phyloP scores from a whole-genome alignment of 2,888 invertebrate genomes.

The Philopedon plagiatum region DNA sequence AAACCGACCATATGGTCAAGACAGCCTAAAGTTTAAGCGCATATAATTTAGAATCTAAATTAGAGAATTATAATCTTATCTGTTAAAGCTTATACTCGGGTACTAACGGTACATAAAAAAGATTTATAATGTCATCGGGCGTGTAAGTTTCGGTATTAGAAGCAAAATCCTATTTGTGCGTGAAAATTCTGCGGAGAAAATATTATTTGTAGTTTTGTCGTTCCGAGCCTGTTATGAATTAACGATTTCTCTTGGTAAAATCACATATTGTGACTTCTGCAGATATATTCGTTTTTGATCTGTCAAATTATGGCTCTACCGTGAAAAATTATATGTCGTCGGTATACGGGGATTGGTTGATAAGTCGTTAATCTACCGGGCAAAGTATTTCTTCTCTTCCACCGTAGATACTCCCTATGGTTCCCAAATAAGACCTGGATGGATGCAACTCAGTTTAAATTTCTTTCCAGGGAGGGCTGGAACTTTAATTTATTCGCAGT shows the following conservation, averaged over 20 bases:
- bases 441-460: no score
- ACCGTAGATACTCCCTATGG: no score
- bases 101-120: constrained; percentile 47
- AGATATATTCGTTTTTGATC: background rate
- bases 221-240: background rate
- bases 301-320: no score
- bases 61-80: constrained; percentile 48
- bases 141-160: constrained; percentile 44
- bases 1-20: constrained; percentile 48
- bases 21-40: constrained; percentile 45
- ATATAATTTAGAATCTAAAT: constrained; percentile 48
- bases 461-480: no score
- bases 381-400: no score
- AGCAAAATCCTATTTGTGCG: constrained; percentile 39
- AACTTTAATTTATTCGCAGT: no score
- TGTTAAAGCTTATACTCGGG: constrained; percentile 27
- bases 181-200: constrained; percentile 25
- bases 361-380: no score
- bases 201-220: background rate
- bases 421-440: no score
- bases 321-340: no score
- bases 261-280: background rate
- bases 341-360: no score
- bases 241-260: background rate
- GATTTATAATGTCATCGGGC: constrained; percentile 41